Evolutionary conservation across 1,140 invertebrate species (phyloP).

Genomic region (Subanguina moxae): DNA sequence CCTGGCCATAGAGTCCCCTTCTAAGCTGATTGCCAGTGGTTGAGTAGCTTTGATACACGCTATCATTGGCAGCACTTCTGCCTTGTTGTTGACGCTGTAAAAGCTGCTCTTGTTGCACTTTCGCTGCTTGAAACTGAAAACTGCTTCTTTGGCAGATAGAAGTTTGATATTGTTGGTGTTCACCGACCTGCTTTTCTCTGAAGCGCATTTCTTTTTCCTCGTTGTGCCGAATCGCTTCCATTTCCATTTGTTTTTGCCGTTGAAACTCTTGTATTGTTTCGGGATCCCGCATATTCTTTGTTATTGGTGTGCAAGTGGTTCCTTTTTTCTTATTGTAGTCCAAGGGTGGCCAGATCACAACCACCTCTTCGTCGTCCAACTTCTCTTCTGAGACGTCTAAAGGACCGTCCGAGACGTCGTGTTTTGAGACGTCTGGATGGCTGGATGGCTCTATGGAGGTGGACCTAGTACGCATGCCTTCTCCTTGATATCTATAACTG

Average conservation of each 20-base stretch:
- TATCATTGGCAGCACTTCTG: background rate
- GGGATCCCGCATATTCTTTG: constrained; percentile 48
- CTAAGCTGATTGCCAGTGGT: no score
- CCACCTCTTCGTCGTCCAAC: constrained; percentile 17
- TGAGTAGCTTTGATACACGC: no score
- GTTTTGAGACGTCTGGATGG: no score
- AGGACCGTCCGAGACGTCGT: no score
- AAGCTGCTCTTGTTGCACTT: constrained; percentile 47
- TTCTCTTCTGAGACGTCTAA: constrained; percentile 1
- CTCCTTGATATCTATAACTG: background rate
- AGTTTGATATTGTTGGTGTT: background rate
- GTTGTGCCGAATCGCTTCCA: constrained; percentile 44
- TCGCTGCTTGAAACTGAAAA: constrained; percentile 31
- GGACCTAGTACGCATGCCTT: background rate
- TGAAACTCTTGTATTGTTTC: constrained; percentile 50
- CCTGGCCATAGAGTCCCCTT: no score
- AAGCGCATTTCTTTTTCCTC: constrained; percentile 33
- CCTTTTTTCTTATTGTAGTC: constrained; percentile 19
- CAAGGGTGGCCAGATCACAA: constrained; percentile 55
- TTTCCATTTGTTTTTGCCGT: constrained; percentile 48
- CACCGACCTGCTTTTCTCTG: constrained; percentile 44
- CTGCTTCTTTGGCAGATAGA: background rate
- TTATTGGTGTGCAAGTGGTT: constrained; percentile 18
- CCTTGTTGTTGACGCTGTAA: constrained; percentile 7
- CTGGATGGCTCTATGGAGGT: background rate